Evolutionary conservation across 2,113 vertebrate species (phyloP).

Genomic region (Tychaedon coryphoeus): DNA sequence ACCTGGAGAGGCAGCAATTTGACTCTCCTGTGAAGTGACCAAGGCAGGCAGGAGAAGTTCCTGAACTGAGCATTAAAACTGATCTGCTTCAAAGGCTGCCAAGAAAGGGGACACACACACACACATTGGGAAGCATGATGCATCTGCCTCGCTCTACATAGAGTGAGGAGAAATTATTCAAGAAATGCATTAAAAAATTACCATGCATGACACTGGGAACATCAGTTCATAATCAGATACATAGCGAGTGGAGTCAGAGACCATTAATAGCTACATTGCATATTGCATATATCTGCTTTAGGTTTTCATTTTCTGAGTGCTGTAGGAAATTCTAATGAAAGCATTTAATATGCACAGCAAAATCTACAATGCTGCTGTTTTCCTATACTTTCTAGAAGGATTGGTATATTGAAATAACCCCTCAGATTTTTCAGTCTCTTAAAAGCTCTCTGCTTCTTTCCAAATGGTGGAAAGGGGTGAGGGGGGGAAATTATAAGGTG

Average conservation of each 20-base stretch:
- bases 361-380: background rate
- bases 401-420: background rate
- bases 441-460: background rate
- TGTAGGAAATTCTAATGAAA: constrained; percentile 9
- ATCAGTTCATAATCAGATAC: background rate
- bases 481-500: background rate
- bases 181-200: background rate
- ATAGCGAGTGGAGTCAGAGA: background rate
- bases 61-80: background rate
- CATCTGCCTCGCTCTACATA: background rate
- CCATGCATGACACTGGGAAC: background rate
- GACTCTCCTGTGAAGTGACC: background rate
- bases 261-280: background rate
- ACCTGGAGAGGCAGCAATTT: background rate
- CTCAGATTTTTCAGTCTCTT: background rate
- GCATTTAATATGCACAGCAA: background rate
- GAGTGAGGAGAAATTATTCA: background rate
- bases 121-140: background rate
- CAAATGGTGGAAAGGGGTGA: background rate
- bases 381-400: background rate
- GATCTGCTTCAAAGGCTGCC: background rate
- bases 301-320: background rate
- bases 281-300: background rate
- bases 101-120: background rate
- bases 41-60: background rate